Evolutionary conservation across 2,113 vertebrate genomes (phyloP).

Genomic region (Hippocampus abdominalis): DNA sequence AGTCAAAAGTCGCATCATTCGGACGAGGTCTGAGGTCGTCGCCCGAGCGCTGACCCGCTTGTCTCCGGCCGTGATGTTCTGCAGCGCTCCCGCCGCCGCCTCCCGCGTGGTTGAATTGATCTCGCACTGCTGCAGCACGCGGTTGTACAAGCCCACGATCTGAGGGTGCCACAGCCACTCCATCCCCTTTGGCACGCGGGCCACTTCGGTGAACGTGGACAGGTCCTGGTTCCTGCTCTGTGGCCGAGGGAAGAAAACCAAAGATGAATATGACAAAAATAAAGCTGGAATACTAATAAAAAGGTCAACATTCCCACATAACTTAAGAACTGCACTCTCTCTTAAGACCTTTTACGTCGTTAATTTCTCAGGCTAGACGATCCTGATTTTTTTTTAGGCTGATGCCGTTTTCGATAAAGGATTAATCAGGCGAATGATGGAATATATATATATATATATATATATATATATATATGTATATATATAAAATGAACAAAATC

Average conservation of each 20-base stretch:
- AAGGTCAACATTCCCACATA: too few species aligned
- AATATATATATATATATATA: too few species aligned
- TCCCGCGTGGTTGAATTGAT: constrained; percentile 83
- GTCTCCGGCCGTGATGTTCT: constrained; percentile 94
- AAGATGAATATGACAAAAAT: not conserved
- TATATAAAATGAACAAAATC: too few species aligned
- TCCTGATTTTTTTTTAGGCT: too few species aligned
- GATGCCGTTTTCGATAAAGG: too few species aligned
- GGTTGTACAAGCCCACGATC: constrained; percentile 81
- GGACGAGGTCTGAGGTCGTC: not conserved
- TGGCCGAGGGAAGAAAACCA: not conserved
- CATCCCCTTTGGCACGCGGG: constrained; percentile 79
- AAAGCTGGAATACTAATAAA: not conserved
- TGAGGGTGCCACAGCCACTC: constrained; percentile 95
- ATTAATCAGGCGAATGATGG: too few species aligned
- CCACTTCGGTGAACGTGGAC: constrained; percentile 80
- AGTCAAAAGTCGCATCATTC: not conserved
- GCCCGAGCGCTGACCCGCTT: constrained; percentile 71
- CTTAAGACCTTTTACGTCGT: too few species aligned
- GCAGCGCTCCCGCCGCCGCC: constrained; percentile 85
- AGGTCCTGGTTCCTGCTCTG: constrained; percentile 74
- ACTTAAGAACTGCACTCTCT: too few species aligned
- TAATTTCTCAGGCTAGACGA: too few species aligned
- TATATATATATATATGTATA: too few species aligned
- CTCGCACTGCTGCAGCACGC: constrained; percentile 80